Evolutionary conservation across 1,140 invertebrate genomes (phyloP), one percentile per base, ranked within the genome.

Genomic region (Zaprionus tsacasi): DNA sequence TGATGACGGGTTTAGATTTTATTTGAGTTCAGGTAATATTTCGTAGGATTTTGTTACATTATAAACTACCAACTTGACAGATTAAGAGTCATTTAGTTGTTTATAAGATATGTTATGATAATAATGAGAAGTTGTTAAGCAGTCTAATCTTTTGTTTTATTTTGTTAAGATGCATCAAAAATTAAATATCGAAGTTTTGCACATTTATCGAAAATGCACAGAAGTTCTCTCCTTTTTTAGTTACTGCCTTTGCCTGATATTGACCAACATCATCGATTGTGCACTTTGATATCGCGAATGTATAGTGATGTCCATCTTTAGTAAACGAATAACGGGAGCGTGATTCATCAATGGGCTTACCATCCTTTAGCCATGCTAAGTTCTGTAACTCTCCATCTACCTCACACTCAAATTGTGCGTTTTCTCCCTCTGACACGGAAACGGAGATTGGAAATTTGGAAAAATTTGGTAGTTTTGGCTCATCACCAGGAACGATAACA

Each of bases 201-300:
- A 98, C 96, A 93, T 98, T 98, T 4, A 98, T 93, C 38, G 97
- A 96, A 94, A 98, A 98, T 73, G 97, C 96, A 48, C 96, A 95
- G 36, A 95, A 94, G 56, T 95, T 95, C 92, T 98, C 97, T 63
- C 96, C 96, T 92, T 97, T 97, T 86, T 96, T 96, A 78, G 96
- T 96, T 35, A 96, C 95, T n/a, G 96, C 97, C 85, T 96, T 96
- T 6, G 97, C 97, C 70, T 96, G 94, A 93, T 99, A 99, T 92
- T 98, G 97, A 30, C 98, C 98, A 76, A 96, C 94, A 93, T 99
- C 98, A 68, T 96, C 96, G 45, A 95, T 93, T 67, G 95, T 94
- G 91, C 96, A 96, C 64, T 95, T 95, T 48, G 95, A 94, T 71
- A 99, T 96, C 83, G 95, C 94, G 77, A 98, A 95, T 35, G 94